Conservation (phyloP, 2,888 invertebrate species). For the Drosophila tripunctata region DNA sequence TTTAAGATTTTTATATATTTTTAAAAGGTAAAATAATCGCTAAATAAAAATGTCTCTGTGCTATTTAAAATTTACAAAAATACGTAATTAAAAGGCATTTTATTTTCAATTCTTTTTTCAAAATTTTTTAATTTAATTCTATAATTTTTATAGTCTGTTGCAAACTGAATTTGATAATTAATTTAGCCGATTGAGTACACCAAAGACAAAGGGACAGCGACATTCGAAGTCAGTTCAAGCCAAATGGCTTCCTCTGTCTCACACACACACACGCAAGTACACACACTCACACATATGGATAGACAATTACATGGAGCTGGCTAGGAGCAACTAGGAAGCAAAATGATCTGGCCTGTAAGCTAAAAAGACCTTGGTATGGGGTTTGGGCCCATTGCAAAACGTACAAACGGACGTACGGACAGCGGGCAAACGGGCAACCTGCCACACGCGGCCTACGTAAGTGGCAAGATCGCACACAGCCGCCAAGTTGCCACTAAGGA, state of each 20-base stretch:
- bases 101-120: no score
- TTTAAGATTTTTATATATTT: no score
- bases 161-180: conserved; percentile 17
- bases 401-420: conserved; percentile 37
- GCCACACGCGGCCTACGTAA: conserved; percentile 80
- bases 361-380: conserved; percentile 75
- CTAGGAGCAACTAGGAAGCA: conserved; percentile 77
- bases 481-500: conserved; percentile 62
- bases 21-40: no score
- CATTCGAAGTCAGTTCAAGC: conserved; percentile 47
- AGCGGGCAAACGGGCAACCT: conserved; percentile 65
- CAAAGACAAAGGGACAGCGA: conserved; percentile 66
- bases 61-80: no score
- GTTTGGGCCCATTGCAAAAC: conserved; percentile 52
- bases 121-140: not conserved
- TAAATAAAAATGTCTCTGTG: no score
- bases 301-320: conserved; percentile 70
- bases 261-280: conserved; percentile 35
- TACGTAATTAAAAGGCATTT: no score
- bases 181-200: conserved; percentile 27
- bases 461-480: conserved; percentile 81
- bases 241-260: conserved; percentile 20
- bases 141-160: conserved; percentile 1
- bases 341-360: conserved; percentile 77
- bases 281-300: conserved; percentile 1